Percentiles rank a stretch among this genome's conserved stretches.
Conservation (phyloP, 2,888 invertebrate species). For the Dendrolimus pini region DNA sequence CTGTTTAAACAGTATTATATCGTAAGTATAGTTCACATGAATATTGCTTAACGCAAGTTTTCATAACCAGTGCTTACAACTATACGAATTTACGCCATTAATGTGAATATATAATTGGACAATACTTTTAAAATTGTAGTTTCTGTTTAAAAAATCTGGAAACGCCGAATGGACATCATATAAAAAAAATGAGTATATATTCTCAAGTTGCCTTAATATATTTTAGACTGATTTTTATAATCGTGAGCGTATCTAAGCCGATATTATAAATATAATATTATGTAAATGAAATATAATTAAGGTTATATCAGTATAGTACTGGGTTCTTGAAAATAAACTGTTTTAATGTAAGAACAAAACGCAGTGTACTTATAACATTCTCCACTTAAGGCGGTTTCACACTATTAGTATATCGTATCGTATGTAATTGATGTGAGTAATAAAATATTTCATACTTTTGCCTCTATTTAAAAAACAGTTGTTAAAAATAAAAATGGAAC, state of each 20-base stretch:
- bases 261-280: constrained; percentile 12
- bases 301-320: no score
- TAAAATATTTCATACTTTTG: no score
- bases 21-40: no score
- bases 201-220: constrained; percentile 81
- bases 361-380: constrained; percentile 39
- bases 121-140: no score
- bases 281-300: constrained; percentile 13
- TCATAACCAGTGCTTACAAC: no score
- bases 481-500: no score
- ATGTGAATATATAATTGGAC: no score
- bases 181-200: constrained; percentile 47
- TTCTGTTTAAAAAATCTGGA: constrained; percentile 2
- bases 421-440: no score
- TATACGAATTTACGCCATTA: no score
- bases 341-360: constrained; percentile 22
- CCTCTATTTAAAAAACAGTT: no score
- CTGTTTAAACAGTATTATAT: no score
- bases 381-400: constrained; percentile 25
- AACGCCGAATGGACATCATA: constrained; percentile 27
- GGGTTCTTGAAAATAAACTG: constrained; percentile 29
- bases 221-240: constrained; percentile 81
- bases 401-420: constrained; percentile 5
- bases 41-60: no score
- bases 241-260: constrained; percentile 48